Percentiles rank a stretch among this genome's conserved stretches.
These are phyloP conservation scores for Desmodus rotundus DNA, from an alignment of 2,113 vertebrate species.

Conservation along the genomic window DNA sequence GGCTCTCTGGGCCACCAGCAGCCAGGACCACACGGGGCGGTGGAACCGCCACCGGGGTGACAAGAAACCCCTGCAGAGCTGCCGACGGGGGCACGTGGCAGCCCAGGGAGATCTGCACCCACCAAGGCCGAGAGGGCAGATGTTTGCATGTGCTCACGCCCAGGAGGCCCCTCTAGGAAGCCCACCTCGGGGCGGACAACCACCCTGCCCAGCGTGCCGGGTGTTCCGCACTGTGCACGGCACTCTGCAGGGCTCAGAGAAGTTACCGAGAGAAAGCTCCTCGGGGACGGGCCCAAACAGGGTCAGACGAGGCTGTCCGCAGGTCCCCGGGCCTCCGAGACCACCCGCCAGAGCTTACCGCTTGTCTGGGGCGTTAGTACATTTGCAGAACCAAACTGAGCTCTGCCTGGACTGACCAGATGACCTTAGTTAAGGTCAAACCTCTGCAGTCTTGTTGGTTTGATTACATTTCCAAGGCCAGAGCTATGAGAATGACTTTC, in stretches of 20 bases:
- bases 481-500: background rate
- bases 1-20: background rate
- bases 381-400: background rate
- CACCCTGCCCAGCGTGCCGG: background rate
- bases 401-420: background rate
- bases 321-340: background rate
- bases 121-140: background rate
- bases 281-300: background rate
- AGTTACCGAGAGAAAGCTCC: background rate
- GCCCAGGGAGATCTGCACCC: background rate
- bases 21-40: background rate
- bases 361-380: fast-evolving
- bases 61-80: background rate
- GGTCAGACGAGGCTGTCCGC: background rate
- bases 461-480: background rate
- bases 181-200: background rate
- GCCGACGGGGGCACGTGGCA: background rate
- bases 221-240: fast-evolving
- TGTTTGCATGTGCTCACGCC: fast-evolving
- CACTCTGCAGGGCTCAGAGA: fast-evolving
- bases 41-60: background rate
- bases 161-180: background rate
- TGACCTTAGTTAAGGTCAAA: background rate
- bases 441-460: background rate
- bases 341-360: background rate